Base-by-base conservation (phyloP, 2,888 invertebrate species). In the Druceiella hillmani region DNA sequence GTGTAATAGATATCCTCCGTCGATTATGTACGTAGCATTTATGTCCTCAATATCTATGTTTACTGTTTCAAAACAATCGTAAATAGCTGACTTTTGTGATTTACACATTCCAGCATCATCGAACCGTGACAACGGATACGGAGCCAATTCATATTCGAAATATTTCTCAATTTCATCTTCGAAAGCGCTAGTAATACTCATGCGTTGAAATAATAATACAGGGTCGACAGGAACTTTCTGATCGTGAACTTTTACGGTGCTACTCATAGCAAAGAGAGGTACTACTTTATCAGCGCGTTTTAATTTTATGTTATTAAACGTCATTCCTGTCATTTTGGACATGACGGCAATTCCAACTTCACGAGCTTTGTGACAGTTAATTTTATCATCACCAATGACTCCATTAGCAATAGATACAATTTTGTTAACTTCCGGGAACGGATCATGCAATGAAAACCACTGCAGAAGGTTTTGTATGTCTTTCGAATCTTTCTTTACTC, bases 361-460 rank as follows among this genome's bases (percentile, higher is more conserved):
- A 44, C 38, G 43, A 33, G 55, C 53, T 43, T 48, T 36, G 42
- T 56, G 45, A 36, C 49, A 49, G 40, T 49, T 49, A 44, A 51
- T 50, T 44, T 49, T 37, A 24, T 49, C 46, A 46, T 47, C 38
- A 35, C 50, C 51, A 43, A 49, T 45, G 29, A 50, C 39, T 41
- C 49, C 49, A 28, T 40, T 40, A 36, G 47, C 46, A 37, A 52
- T 17, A 17, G 50, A 51, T 40, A 50, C 29, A 15, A 50, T 36
- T 33, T 41, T 40, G 24, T 38, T 32, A 33, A 46, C 20, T 3
- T 41, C 35, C 27, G 46, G 48, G 36, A 58, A 57, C 43, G 56
- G 54, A 53, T 53, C 45, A 54, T 58, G 55, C n/a, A 37, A 14
- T 44, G 44, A 48, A 28, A 57, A 54, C 55, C 54, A 60, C 38